These are phyloP conservation scores for Syngnathus typhle DNA, from an alignment of 2,113 vertebrate species.

Conservation along the genomic window DNA sequence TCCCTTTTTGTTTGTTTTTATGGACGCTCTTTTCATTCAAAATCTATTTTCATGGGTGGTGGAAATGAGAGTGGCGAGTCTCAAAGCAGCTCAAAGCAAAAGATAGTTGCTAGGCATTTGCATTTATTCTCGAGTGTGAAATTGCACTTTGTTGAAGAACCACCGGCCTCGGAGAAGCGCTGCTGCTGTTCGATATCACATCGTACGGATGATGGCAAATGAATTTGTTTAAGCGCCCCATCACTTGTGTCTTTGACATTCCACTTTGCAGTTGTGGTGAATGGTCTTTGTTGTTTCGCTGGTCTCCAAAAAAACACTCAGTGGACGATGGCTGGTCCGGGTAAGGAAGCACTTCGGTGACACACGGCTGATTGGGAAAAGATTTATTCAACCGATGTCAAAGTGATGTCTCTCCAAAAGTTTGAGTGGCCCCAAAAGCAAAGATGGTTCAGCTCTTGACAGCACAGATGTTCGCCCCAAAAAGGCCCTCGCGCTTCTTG, in stretches of 20 bases:
- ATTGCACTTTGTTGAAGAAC: constrained; percentile 2
- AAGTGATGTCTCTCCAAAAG: too few relatives aligned
- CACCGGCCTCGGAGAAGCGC: background rate
- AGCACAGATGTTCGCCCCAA: too few relatives aligned
- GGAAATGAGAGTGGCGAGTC: background rate
- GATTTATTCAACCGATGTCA: too few relatives aligned
- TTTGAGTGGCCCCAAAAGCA: too few relatives aligned
- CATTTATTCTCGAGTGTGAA: constrained; percentile 9
- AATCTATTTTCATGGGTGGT: constrained; percentile 6
- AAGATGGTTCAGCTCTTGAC: too few relatives aligned
- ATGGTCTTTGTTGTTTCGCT: too few relatives aligned
- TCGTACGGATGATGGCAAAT: background rate
- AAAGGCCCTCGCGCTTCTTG: too few relatives aligned
- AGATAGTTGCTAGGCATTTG: background rate
- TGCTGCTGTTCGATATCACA: background rate
- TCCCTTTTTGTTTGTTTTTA: background rate
- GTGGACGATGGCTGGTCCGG: too few relatives aligned
- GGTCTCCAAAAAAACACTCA: too few relatives aligned
- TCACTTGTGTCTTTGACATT: background rate
- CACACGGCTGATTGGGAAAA: too few relatives aligned
- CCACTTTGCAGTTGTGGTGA: background rate
- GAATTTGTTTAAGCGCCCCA: background rate
- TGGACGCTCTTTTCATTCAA: background rate
- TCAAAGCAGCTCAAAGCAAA: background rate
- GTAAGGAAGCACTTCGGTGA: too few relatives aligned